phyloP scores from a whole-genome alignment of 2,797 vertebrate species.

The Amblyraja radiata region DNA sequence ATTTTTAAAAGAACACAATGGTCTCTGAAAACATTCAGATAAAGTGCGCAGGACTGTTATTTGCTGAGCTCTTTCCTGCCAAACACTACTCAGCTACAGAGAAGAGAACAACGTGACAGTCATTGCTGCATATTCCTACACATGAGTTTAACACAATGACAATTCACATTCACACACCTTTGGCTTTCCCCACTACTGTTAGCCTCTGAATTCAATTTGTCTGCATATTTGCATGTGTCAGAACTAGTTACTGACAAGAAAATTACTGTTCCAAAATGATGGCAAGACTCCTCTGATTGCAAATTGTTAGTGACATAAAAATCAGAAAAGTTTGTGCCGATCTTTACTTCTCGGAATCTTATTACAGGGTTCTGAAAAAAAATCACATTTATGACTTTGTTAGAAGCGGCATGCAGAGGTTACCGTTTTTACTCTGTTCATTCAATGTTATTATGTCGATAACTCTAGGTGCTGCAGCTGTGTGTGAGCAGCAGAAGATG shows the following conservation, averaged over 20 bases:
- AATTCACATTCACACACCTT: neutral
- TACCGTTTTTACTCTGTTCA: neutral
- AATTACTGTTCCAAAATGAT: neutral
- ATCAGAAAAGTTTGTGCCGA: neutral
- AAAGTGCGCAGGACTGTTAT: neutral
- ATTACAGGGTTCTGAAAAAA: neutral
- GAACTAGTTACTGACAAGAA: neutral
- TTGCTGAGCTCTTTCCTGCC: neutral
- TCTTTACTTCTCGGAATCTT: neutral
- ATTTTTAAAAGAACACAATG: neutral
- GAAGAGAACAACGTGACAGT: neutral
- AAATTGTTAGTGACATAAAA: neutral
- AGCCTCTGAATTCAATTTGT: neutral
- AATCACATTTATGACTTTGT: neutral
- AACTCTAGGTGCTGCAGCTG: no score
- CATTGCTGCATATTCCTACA: neutral
- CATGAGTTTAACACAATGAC: no score
- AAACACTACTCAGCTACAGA: neutral
- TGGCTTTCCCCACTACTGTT: neutral
- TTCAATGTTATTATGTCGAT: neutral
- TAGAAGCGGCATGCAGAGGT: neutral
- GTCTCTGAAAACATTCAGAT: neutral
- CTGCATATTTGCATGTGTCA: neutral
- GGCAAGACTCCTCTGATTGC: neutral
- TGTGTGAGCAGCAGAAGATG: no score